A percentile compares a stretch with the other conserved stretches of the same genome.
phyloP scores from a whole-genome alignment of 2,888 invertebrate species.

The Ochropleura leucogaster region DNA sequence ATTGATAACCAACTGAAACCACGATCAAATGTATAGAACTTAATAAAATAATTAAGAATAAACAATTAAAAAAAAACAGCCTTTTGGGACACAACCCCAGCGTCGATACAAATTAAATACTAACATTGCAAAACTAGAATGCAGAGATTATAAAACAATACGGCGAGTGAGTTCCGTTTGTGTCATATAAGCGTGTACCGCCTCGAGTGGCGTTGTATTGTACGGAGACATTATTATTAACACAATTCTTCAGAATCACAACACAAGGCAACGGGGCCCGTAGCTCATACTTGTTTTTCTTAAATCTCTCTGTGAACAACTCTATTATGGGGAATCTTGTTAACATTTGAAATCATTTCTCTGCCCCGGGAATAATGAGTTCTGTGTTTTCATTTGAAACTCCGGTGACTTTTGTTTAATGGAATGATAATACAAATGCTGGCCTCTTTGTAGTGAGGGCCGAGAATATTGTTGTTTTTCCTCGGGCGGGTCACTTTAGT shows the following conservation, averaged over 20 bases:
- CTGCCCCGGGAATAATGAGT: conserved; percentile 88
- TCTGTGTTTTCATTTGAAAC: conserved; percentile 90
- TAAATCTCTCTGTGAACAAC: conserved; percentile 88
- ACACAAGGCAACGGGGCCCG: conserved; percentile 68
- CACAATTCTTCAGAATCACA: conserved; percentile 80
- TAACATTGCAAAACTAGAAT: conserved; percentile 58
- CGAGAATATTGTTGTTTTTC: conserved; percentile 88
- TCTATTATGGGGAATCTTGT: conserved; percentile 89
- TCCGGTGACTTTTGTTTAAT: conserved; percentile 90
- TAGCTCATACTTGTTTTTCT: conserved; percentile 86
- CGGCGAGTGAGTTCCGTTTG: conserved; percentile 61
- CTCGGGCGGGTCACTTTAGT: conserved; percentile 88
- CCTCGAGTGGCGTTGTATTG: conserved; percentile 52
- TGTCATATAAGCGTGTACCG: conserved; percentile 63
- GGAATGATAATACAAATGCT: conserved; percentile 90
- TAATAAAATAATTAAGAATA: background rate
- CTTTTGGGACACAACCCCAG: conserved; percentile 18
- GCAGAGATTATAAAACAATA: conserved; percentile 75
- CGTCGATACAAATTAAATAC: conserved; percentile 41
- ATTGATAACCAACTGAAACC: too few relatives aligned
- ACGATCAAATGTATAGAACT: too few relatives aligned
- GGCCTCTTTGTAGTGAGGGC: conserved; percentile 88
- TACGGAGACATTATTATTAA: conserved; percentile 71
- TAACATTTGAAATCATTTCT: conserved; percentile 90
- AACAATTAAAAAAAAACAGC: conserved; percentile 16